Evolutionary conservation across 2,888 invertebrate genomes (phyloP).

Genomic region (Euzetes globulus): DNA sequence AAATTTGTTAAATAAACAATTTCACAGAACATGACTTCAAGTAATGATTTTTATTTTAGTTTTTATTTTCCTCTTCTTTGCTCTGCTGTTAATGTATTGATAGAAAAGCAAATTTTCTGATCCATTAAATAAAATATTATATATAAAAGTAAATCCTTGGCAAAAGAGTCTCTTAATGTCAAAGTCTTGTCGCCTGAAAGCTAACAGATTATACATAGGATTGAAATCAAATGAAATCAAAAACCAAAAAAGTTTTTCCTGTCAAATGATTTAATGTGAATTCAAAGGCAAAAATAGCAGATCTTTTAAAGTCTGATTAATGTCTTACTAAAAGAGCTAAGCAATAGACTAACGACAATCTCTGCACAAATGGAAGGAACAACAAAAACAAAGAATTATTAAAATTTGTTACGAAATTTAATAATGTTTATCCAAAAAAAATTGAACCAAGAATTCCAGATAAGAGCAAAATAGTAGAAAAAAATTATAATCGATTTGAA

Average conservation of each 20-base stretch:
- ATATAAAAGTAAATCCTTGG: not conserved
- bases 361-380: not conserved
- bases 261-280: slow-evolving; percentile 6
- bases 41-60: not conserved
- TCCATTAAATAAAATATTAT: slow-evolving; percentile 6
- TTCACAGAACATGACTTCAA: not conserved
- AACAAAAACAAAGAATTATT: not conserved
- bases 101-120: not conserved
- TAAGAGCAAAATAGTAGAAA: not conserved
- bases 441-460: not conserved
- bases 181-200: slow-evolving; percentile 19
- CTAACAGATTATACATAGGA: slow-evolving; percentile 6
- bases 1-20: not conserved
- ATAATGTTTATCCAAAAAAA: not conserved
- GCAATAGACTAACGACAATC: not conserved
- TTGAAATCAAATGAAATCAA: not conserved
- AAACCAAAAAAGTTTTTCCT: not conserved
- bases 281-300: not conserved
- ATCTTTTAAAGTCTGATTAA: not conserved
- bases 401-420: not conserved
- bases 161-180: slow-evolving; percentile 17
- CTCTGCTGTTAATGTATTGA: not conserved
- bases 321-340: not conserved
- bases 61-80: no score
- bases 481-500: not conserved